Evolutionary conservation across 2,113 vertebrate genomes (phyloP).

Genomic region (Seriola rivoliana): DNA sequence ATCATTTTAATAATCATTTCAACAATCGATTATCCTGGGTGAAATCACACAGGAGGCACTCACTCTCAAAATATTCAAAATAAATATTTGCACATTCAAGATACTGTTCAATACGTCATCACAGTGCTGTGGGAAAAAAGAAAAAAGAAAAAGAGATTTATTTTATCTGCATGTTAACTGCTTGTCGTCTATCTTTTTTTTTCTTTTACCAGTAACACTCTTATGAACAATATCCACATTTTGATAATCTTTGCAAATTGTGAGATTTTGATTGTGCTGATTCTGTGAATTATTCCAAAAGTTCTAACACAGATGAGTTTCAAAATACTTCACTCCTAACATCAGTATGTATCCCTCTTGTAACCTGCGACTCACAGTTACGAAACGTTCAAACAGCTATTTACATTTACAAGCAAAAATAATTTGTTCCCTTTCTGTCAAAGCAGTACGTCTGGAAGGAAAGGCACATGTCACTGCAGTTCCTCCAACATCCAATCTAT

Average conservation of each 20-base stretch:
- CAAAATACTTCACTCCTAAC: neutral
- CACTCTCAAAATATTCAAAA: neutral
- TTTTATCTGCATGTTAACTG: no score
- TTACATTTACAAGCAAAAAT: neutral
- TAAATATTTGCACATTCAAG: conserved; percentile 9
- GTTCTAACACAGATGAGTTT: neutral
- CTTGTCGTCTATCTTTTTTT: no score
- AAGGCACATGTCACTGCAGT: conserved; percentile 15
- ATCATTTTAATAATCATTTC: neutral
- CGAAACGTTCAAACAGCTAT: neutral
- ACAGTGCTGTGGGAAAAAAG: neutral
- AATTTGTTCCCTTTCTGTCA: conserved; percentile 17
- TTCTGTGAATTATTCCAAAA: neutral
- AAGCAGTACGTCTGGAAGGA: neutral
- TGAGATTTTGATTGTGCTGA: neutral
- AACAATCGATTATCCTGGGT: neutral
- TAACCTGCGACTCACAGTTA: neutral
- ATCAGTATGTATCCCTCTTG: neutral
- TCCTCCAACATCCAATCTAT: neutral
- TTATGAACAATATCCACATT: neutral
- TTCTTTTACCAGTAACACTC: neutral
- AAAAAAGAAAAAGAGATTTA: neutral
- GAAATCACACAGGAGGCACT: neutral
- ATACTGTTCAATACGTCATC: neutral
- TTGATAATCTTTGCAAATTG: neutral